These are phyloP conservation scores for Euschistus heros DNA, from an alignment of 1,140 invertebrate species.

Conservation along the genomic window DNA sequence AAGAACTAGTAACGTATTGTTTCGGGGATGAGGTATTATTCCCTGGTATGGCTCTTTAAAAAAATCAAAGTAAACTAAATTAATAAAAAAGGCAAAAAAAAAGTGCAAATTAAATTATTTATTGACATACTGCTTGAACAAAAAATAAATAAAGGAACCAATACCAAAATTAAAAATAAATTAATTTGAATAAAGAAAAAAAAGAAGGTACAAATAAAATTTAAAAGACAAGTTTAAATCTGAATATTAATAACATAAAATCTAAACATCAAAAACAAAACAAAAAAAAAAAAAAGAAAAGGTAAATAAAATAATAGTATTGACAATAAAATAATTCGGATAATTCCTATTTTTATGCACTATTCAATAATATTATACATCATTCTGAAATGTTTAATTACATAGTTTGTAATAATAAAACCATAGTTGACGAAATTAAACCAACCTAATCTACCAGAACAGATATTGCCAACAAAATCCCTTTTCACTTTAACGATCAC, in stretches of 20 bases:
- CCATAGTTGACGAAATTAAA: background rate
- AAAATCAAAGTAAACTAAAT: constrained; percentile 6
- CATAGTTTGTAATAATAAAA: no score
- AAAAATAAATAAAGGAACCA: constrained; percentile 26
- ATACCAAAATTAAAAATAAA: constrained; percentile 20
- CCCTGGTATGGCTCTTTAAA: constrained; percentile 19
- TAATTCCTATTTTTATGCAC: no score
- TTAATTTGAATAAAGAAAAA: background rate
- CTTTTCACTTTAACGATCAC: constrained; percentile 9
- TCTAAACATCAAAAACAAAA: background rate
- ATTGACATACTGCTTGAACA: constrained; percentile 19
- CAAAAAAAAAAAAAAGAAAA: background rate
- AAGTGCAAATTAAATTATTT: constrained; percentile 13
- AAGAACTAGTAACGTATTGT: background rate
- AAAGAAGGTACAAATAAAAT: constrained; percentile 2
- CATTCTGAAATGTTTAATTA: no score
- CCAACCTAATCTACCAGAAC: constrained; percentile 6
- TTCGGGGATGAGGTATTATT: constrained; percentile 11
- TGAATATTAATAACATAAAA: background rate
- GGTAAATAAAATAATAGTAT: constrained; percentile 1
- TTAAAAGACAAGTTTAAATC: background rate
- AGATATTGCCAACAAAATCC: constrained; percentile 5
- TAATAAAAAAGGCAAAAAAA: constrained; percentile 14
- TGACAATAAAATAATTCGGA: no score
- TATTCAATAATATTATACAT: no score